These are phyloP conservation scores for Fratercula arctica DNA, from an alignment of 2,797 vertebrate species.

Conservation along the genomic window DNA sequence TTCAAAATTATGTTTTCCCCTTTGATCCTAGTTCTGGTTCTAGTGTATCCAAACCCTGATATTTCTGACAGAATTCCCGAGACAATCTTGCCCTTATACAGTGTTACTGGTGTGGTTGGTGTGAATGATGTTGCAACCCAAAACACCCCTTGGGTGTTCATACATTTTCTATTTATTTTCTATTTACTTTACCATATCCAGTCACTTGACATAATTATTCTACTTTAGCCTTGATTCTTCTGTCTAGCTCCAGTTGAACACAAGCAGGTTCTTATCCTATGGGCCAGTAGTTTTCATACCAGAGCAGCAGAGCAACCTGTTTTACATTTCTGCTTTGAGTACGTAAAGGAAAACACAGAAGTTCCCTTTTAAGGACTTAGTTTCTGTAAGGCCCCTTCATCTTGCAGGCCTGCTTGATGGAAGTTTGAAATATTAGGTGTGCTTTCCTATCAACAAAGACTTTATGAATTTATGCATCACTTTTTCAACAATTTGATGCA, in stretches of 20 bases:
- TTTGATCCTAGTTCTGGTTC: neutral
- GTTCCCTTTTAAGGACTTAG: neutral
- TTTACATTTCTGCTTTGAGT: neutral
- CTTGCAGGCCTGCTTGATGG: neutral
- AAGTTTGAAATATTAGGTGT: neutral
- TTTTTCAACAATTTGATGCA: neutral
- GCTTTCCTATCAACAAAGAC: neutral
- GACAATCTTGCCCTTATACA: neutral
- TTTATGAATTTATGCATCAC: neutral
- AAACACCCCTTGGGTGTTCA: neutral
- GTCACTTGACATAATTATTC: neutral
- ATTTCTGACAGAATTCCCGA: neutral
- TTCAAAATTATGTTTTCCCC: neutral
- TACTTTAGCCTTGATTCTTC: neutral
- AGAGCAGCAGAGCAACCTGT: neutral
- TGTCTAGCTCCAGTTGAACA: neutral
- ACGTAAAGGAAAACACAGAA: neutral
- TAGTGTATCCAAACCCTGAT: neutral
- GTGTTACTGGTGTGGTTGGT: accelerated
- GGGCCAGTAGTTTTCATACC: neutral
- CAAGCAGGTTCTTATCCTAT: neutral
- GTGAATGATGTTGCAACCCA: neutral
- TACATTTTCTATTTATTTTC: neutral
- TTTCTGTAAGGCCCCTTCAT: neutral
- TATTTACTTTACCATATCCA: neutral